A percentile compares a stretch with the other conserved stretches of the same genome.
Conservation (phyloP, 2,888 invertebrate species). For the Archips xylosteana region DNA sequence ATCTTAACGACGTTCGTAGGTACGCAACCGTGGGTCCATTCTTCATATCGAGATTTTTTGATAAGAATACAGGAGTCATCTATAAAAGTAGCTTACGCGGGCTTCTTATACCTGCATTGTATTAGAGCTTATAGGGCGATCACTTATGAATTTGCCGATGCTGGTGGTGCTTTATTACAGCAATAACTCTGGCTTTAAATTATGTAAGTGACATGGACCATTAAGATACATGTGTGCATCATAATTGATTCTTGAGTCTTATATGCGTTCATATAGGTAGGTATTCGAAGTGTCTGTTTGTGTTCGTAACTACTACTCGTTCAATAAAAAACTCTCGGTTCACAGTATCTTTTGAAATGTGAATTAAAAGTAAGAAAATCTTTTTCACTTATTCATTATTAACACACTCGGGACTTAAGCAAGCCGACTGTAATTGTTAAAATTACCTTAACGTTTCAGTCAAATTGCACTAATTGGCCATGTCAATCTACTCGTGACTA, state of each 20-base stretch:
- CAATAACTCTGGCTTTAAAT: conserved; percentile 34
- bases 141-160: conserved; percentile 42
- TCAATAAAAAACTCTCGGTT: no score
- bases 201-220: neutral
- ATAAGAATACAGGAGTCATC: conserved; percentile 75
- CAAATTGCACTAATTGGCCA: no score
- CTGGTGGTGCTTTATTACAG: conserved; percentile 23
- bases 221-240: neutral
- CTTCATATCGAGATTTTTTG: conserved; percentile 78
- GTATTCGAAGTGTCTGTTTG: no score
- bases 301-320: no score
- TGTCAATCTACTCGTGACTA: no score
- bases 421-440: no score
- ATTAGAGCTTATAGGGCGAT: conserved; percentile 38
- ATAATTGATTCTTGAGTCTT: neutral
- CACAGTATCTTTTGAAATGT: no score
- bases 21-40: conserved; percentile 70
- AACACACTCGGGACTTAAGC: no score
- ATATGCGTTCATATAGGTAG: neutral
- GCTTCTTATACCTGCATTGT: conserved; percentile 46
- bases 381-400: no score
- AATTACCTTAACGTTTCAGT: no score
- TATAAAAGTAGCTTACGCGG: conserved; percentile 65
- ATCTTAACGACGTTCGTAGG: conserved; percentile 77
- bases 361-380: no score